Evolutionary conservation across 2,113 vertebrate genomes (phyloP).

Genomic region (Calidris pygmaea): DNA sequence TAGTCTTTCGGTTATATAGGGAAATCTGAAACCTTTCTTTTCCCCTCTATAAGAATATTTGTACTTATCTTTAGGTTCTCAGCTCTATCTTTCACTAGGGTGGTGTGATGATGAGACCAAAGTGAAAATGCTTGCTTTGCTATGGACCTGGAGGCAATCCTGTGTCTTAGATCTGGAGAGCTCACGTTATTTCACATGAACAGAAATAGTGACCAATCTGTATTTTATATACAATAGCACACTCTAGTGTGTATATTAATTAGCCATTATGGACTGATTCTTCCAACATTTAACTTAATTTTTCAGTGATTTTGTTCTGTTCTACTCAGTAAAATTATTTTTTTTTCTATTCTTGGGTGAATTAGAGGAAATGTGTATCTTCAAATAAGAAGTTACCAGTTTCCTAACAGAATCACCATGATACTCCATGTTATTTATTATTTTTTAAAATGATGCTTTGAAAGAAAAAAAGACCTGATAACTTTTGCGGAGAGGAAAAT

Average conservation of each 20-base stretch:
- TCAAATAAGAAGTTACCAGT: background rate
- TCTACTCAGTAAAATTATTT: background rate
- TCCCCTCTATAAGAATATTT: background rate
- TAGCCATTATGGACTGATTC: background rate
- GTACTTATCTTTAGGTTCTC: background rate
- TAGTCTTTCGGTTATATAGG: background rate
- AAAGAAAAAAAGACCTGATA: background rate
- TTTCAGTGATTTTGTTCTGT: background rate
- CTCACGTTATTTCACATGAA: background rate
- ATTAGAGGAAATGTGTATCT: background rate
- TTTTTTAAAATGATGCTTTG: background rate
- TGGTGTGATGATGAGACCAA: background rate
- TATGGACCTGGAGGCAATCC: background rate
- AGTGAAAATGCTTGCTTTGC: background rate
- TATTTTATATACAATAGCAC: constrained; percentile 50
- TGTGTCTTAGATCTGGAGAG: background rate
- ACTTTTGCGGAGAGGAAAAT: background rate
- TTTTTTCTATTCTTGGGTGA: background rate
- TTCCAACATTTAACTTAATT: background rate
- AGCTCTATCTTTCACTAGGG: background rate
- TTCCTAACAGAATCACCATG: background rate
- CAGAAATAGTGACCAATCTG: background rate
- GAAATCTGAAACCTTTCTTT: background rate
- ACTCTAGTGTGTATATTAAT: constrained; percentile 46
- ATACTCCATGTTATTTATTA: background rate